phyloP scores from a whole-genome alignment of 2,113 vertebrate genomes.

The Bothrops jararaca region DNA sequence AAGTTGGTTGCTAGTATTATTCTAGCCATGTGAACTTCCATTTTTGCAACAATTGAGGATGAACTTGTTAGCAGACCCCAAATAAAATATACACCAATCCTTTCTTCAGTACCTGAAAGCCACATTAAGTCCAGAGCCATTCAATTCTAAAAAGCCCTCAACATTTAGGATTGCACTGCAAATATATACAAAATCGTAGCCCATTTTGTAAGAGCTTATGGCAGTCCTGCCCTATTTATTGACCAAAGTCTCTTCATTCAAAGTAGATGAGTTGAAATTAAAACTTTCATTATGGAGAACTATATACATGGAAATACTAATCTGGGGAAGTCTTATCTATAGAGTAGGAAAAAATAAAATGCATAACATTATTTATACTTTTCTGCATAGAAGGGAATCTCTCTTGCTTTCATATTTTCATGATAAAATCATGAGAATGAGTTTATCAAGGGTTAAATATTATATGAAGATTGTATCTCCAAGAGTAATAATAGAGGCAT shows the following conservation, averaged over 20 bases:
- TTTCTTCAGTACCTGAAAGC: not conserved
- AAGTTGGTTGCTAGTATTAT: not conserved
- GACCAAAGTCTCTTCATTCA: not conserved
- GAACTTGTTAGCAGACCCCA: not conserved
- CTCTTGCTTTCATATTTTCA: not conserved
- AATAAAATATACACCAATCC: not conserved
- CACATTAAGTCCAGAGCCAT: not conserved
- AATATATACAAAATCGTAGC: not conserved
- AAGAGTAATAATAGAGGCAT: slow-evolving; percentile 14
- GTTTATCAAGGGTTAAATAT: not conserved
- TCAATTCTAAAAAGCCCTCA: not conserved
- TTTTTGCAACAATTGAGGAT: not conserved
- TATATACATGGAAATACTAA: not conserved
- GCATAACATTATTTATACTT: not conserved
- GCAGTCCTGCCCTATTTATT: not conserved
- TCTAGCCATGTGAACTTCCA: not conserved
- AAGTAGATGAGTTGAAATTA: not conserved
- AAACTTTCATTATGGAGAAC: not conserved
- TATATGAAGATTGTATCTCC: not conserved
- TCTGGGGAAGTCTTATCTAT: not conserved
- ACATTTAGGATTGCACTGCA: not conserved
- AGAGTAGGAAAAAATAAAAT: not conserved
- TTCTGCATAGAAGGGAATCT: not conserved
- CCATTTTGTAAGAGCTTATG: not conserved
- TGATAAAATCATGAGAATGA: not conserved